Evolutionary conservation across 2,888 invertebrate genomes (phyloP).

Genomic region (Rotaria socialis): DNA sequence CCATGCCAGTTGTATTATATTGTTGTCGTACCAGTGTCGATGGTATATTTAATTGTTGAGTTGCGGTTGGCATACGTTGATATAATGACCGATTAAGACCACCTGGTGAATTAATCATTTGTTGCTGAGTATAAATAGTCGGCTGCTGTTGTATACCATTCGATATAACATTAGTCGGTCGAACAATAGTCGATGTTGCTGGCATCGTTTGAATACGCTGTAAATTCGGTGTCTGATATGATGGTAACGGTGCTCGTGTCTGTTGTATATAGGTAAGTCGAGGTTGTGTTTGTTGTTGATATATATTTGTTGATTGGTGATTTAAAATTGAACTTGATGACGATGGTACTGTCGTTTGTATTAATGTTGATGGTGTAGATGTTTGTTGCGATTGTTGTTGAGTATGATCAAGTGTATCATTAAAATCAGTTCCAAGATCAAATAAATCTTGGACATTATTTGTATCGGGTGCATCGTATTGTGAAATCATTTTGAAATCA

Average conservation of each 20-base stretch:
- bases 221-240: conserved; percentile 27
- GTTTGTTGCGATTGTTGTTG: neutral
- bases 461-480: neutral
- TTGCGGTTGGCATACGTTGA: neutral
- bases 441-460: conserved; percentile 13
- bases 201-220: conserved; percentile 21
- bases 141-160: neutral
- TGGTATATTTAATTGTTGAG: neutral
- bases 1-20: neutral
- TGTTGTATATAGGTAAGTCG: neutral
- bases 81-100: neutral
- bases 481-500: conserved; percentile 24
- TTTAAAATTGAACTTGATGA: neutral
- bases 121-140: conserved; percentile 17
- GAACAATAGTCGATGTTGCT: neutral
- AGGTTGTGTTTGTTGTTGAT: conserved; percentile 5
- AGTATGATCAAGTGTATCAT: neutral
- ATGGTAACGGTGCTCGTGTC: neutral
- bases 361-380: neutral
- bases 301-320: conserved; percentile 6
- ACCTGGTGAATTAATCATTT: neutral
- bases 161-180: conserved; percentile 30
- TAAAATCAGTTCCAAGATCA: neutral
- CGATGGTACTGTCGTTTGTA: conserved; percentile 9
- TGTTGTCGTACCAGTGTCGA: neutral